Conservation (phyloP, 2,797 vertebrate genomes). For the Neosilurus mollespiculum region DNA sequence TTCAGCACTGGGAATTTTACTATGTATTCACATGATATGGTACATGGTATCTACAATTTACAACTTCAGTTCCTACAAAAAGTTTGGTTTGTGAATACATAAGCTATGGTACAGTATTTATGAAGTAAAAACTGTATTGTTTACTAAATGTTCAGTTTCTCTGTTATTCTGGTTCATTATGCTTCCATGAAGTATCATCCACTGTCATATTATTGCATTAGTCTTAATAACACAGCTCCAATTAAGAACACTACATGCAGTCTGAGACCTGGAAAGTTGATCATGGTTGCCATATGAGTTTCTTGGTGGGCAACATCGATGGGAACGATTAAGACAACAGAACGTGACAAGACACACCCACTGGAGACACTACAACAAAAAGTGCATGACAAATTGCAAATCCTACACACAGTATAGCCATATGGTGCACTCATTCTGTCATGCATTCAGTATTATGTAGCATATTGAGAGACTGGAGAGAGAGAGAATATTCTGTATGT, state of each 20-base stretch:
- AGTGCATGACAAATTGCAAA: slow-evolving; percentile 4
- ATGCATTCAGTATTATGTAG: background rate
- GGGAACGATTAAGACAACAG: slow-evolving; percentile 51
- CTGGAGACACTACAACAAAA: slow-evolving; percentile 54
- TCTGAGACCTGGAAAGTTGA: slow-evolving; percentile 60
- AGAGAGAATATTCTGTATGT: background rate
- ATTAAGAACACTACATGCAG: slow-evolving; percentile 29
- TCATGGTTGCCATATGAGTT: slow-evolving; percentile 53
- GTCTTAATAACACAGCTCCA: slow-evolving; percentile 30
- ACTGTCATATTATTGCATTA: slow-evolving; percentile 25
- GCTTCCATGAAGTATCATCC: background rate
- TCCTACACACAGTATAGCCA: background rate
- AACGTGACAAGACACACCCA: slow-evolving; percentile 54
- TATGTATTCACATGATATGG: background rate
- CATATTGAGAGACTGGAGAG: background rate
- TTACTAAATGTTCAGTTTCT: background rate
- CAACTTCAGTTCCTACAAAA: background rate
- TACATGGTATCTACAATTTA: too few relatives aligned
- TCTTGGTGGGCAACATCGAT: slow-evolving; percentile 47
- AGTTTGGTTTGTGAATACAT: background rate
- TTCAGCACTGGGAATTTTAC: too few relatives aligned
- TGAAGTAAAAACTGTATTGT: background rate
- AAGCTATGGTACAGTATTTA: background rate
- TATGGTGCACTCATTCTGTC: background rate
- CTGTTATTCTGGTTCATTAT: background rate